A percentile compares a stretch with the other conserved stretches of the same genome.
Evolutionary conservation across 1,140 invertebrate genomes (phyloP).

Genomic region (Diorhabda sublineata): DNA sequence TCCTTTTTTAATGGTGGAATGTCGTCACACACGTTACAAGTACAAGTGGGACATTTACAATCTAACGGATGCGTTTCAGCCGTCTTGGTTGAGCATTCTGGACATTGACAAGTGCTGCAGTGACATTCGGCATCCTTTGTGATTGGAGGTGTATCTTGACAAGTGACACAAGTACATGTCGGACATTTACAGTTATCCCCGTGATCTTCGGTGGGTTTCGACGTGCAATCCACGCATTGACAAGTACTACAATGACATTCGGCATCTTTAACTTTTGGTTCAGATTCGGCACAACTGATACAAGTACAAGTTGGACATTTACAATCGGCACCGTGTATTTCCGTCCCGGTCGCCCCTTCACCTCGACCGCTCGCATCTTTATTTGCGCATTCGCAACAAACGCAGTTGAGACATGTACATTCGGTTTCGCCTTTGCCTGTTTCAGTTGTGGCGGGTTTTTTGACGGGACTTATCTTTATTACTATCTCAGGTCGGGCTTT

Average conservation of each 20-base stretch:
- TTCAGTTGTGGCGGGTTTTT: background rate
- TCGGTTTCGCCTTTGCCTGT: background rate
- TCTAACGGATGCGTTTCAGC: background rate
- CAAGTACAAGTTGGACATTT: background rate
- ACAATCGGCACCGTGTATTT: too few species aligned
- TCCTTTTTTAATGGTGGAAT: background rate
- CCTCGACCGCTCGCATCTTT: too few species aligned
- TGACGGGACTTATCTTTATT: background rate
- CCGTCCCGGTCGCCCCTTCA: background rate
- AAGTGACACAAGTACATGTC: background rate
- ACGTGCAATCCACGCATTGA: constrained; percentile 7
- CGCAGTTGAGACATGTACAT: too few species aligned
- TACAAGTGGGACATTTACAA: background rate
- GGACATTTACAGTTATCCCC: too few species aligned
- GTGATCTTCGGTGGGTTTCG: background rate
- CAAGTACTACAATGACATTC: background rate
- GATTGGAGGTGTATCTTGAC: background rate
- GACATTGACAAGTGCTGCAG: constrained; percentile 11
- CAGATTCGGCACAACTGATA: background rate
- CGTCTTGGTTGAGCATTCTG: constrained; percentile 1
- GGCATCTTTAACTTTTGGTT: too few species aligned
- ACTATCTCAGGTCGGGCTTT: background rate
- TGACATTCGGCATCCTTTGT: background rate
- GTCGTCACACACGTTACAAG: too few species aligned
- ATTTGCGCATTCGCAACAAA: too few species aligned